Percentiles rank a stretch among this genome's conserved stretches.
Conservation (phyloP, 2,888 invertebrate genomes). For the Seira sanloemensis region DNA sequence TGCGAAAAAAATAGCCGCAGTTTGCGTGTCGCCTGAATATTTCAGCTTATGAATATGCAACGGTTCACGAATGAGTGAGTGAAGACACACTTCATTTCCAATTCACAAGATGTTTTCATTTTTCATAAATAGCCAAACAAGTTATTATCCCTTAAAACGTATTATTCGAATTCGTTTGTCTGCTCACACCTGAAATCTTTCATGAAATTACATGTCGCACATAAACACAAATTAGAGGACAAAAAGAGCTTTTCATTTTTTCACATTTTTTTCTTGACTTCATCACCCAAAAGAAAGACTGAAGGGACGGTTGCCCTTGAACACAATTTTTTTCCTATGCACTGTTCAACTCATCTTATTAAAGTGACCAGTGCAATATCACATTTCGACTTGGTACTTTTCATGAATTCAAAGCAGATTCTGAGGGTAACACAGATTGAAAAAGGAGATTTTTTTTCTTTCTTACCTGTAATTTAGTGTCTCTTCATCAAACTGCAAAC, state of each 20-base stretch:
- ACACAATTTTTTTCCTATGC: neutral
- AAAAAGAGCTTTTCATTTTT: neutral
- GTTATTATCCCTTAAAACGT: neutral
- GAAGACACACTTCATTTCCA: neutral
- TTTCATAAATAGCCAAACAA: neutral
- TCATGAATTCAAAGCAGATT: no score
- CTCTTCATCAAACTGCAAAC: slow-evolving; percentile 46
- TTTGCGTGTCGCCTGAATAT: no score
- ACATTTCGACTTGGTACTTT: neutral
- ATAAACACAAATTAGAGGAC: neutral
- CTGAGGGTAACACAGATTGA: neutral
- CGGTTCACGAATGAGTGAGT: neutral
- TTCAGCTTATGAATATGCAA: neutral
- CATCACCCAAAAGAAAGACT: no score
- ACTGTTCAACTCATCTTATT: no score
- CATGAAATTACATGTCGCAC: neutral
- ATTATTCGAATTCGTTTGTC: neutral
- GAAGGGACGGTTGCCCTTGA: slow-evolving; percentile 18
- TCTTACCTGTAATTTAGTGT: slow-evolving; percentile 55
- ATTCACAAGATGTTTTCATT: neutral
- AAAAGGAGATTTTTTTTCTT: neutral
- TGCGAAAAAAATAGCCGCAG: neutral
- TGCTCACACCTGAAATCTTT: neutral
- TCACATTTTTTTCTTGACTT: no score
- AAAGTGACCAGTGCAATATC: neutral